Evolutionary conservation across 1,140 invertebrate genomes (phyloP), one percentile per base, ranked within the genome.

Genomic region (Myzus persicae): DNA sequence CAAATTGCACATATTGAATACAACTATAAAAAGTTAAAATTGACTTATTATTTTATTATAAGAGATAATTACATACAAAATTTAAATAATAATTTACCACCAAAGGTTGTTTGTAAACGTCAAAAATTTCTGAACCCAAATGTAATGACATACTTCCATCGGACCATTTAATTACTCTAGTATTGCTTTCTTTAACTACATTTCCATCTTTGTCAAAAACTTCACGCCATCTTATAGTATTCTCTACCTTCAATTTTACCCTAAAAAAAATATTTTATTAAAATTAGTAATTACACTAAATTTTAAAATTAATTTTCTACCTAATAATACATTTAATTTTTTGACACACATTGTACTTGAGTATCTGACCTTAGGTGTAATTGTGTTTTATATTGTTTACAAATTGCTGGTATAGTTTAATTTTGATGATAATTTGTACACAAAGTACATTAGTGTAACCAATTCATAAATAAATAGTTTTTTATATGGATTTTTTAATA

Each of bases 121-220:
- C 99, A 95, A 99, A 99, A 94, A 99, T 98, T 96, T 99, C 99
- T 84, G 97, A 97, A 44, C 99, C 99, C 81, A 99, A 96, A 95
- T 99, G 98, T 38, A 99, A 95, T n/a, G 99, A 99, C 97, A 99
- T 98, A 94, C 98, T 99, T 22, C 99, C 99, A 95, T 99, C 99
- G 0, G 99, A 99, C 99, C 99, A 99, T 94, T 97, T 97, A 20
- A 99, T 98, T 94, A 99, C 97, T 93, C 99, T 96, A 0, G 99
- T 98, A 96, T 99, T 99, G 88, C 98, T 99, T 95, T 99, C 98
- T 94, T 97, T 97, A 0, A 97, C 95, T 14, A 97, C 96, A 94
- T 98, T 97, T 18, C 98, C 98, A 88, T 98, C 97, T 48, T 98
- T 97, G 94, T 98, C 97, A 95, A 98, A 97, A 7, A 95, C 96